Evolutionary conservation across 2,113 vertebrate genomes (phyloP).

Genomic region (Andinoacara biseriatus): DNA sequence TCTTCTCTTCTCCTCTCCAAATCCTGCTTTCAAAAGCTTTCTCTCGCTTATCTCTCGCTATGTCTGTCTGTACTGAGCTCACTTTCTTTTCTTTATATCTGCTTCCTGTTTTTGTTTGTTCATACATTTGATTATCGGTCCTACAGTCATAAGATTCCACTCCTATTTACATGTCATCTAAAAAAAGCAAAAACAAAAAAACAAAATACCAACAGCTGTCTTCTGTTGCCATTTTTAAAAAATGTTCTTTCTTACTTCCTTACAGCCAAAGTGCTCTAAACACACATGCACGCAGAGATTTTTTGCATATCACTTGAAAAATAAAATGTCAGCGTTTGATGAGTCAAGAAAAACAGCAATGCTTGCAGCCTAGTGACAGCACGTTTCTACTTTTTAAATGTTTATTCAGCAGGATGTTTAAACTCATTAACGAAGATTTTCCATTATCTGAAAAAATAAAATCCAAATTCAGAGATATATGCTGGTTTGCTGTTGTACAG

Average conservation of each 20-base stretch:
- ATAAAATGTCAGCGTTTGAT: neutral
- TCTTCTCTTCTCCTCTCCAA: neutral
- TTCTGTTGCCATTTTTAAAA: neutral
- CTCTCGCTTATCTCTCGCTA: too few species aligned
- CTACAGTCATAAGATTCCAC: neutral
- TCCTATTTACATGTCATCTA: neutral
- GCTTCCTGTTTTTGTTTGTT: constrained; percentile 40
- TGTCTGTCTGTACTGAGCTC: neutral
- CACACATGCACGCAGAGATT: neutral
- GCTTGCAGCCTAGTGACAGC: neutral
- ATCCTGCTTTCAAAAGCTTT: neutral
- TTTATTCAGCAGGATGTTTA: neutral
- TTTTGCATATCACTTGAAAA: neutral
- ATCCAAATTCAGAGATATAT: neutral
- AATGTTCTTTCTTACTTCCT: neutral
- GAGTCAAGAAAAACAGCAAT: neutral
- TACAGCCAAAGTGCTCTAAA: neutral
- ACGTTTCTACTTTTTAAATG: neutral
- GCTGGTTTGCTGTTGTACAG: neutral
- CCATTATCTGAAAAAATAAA: neutral
- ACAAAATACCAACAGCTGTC: too few species aligned
- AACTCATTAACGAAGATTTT: neutral
- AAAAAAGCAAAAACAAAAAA: neutral
- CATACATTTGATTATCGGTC: neutral
- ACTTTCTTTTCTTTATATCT: constrained; percentile 30